A percentile compares a stretch with the other conserved stretches of the same genome.
These are phyloP conservation scores for Tinea semifulvella DNA, from an alignment of 2,888 invertebrate genomes.

Conservation along the genomic window DNA sequence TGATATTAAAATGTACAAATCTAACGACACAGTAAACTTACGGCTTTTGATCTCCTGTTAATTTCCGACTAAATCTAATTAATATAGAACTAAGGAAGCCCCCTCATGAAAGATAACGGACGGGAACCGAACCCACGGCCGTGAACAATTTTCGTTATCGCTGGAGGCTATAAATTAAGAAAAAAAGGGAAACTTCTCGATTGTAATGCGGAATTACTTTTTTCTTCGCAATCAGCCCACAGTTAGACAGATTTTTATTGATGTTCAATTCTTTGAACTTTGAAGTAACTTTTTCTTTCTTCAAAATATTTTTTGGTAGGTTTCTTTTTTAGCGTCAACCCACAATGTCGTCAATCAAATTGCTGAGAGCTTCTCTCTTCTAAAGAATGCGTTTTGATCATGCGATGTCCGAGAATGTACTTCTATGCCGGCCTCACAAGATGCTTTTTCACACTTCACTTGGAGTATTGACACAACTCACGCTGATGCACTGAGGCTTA, in stretches of 20 bases:
- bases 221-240: not conserved
- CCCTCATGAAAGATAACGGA: conserved; percentile 16
- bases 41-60: conserved; percentile 16
- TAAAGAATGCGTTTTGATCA: no score
- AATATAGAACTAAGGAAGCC: conserved; percentile 14
- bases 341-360: no score
- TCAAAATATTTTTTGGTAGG: no score
- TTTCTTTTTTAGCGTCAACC: no score
- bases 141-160: conserved; percentile 16
- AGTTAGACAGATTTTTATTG: conserved; percentile 10
- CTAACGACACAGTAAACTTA: conserved; percentile 3
- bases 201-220: conserved; percentile 8
- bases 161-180: conserved; percentile 26
- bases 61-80: conserved; percentile 17
- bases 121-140: conserved; percentile 13
- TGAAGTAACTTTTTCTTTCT: conserved; percentile 6
- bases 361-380: no score
- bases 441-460: no score
- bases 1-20: no score
- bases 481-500: no score
- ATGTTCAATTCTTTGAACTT: conserved; percentile 9
- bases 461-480: no score
- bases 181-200: conserved; percentile 16
- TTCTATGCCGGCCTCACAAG: no score
- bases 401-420: no score